Percentiles rank a stretch among this genome's conserved stretches.
Conservation (phyloP, 2,888 invertebrate species). For the Zygaena filipendulae region DNA sequence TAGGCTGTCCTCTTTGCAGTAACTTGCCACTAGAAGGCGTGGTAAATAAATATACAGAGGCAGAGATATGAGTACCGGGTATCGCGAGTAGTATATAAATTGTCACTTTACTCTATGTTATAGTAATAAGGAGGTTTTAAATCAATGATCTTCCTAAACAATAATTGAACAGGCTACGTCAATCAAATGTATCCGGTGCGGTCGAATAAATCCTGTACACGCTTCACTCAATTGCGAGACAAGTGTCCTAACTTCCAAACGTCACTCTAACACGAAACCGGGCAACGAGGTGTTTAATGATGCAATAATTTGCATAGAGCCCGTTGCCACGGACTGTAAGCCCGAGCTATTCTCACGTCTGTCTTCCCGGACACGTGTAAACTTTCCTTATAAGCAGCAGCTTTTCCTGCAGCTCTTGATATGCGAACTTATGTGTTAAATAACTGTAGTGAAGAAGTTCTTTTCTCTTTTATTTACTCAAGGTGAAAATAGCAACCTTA, state of each 20-base stretch:
- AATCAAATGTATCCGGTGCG: slow-evolving; percentile 59
- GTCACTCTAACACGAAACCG: slow-evolving; percentile 53
- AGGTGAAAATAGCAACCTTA: too few relatives aligned
- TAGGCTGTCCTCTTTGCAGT: too few relatives aligned
- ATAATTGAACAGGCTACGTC: slow-evolving; percentile 48
- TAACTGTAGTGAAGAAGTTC: too few relatives aligned
- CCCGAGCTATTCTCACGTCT: slow-evolving; percentile 58
- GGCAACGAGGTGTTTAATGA: slow-evolving; percentile 61
- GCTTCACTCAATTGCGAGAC: slow-evolving; percentile 22
- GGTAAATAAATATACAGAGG: too few relatives aligned
- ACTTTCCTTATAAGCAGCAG: slow-evolving; percentile 43
- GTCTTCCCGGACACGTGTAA: slow-evolving; percentile 27
- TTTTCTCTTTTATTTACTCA: too few relatives aligned
- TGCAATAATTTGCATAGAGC: slow-evolving; percentile 63
- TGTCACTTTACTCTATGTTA: too few relatives aligned
- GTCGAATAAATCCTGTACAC: slow-evolving; percentile 38
- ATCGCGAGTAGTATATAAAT: too few relatives aligned
- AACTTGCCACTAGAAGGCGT: too few relatives aligned
- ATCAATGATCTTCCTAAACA: slow-evolving; percentile 27
- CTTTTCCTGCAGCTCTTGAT: slow-evolving; percentile 31
- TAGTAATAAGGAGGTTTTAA: too few relatives aligned
- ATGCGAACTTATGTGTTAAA: slow-evolving; percentile 27
- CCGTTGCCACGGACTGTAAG: slow-evolving; percentile 36
- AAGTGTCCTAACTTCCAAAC: slow-evolving; percentile 25
- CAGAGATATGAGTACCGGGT: too few relatives aligned